Percentiles rank a stretch among this genome's conserved stretches.
Conservation (phyloP, 2,113 vertebrate genomes). For the Dinomys branickii region DNA sequence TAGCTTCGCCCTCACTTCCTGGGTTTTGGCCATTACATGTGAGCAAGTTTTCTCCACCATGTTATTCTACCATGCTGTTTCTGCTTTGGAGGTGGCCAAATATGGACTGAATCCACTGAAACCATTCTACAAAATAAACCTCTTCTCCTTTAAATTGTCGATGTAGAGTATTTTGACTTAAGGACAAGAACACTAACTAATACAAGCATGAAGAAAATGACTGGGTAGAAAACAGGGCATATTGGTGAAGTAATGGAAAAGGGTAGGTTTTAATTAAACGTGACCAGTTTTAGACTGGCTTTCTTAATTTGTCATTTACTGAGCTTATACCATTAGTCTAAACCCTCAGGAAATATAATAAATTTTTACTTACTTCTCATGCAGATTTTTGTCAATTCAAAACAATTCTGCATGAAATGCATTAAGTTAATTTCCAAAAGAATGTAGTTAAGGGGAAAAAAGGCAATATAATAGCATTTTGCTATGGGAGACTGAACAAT, state of each 20-base stretch:
- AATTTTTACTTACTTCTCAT: slow-evolving; percentile 72
- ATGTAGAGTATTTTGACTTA: not conserved
- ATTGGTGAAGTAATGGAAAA: not conserved
- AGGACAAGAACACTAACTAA: not conserved
- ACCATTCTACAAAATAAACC: not conserved
- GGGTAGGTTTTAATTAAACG: slow-evolving; percentile 61
- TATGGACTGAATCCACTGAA: not conserved
- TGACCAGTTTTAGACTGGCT: not conserved
- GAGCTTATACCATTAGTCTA: slow-evolving; percentile 50
- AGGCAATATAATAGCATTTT: slow-evolving; percentile 66
- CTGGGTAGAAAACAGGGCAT: not conserved
- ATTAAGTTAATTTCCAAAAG: slow-evolving; percentile 75
- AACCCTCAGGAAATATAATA: slow-evolving; percentile 59
- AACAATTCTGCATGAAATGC: slow-evolving; percentile 73
- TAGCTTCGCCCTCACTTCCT: not conserved
- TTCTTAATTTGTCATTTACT: slow-evolving; percentile 45
- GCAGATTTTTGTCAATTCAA: slow-evolving; percentile 69
- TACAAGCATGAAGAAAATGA: not conserved
- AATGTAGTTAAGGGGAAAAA: slow-evolving; percentile 7
- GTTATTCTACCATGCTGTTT: not conserved
- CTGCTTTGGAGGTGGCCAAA: not conserved
- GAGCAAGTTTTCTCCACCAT: not conserved
- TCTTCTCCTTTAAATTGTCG: not conserved
- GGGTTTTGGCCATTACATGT: not conserved
- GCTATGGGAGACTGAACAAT: slow-evolving; percentile 67